Evolutionary conservation across 2,888 invertebrate genomes (phyloP).

Genomic region (Euspilapteryx auroguttella): DNA sequence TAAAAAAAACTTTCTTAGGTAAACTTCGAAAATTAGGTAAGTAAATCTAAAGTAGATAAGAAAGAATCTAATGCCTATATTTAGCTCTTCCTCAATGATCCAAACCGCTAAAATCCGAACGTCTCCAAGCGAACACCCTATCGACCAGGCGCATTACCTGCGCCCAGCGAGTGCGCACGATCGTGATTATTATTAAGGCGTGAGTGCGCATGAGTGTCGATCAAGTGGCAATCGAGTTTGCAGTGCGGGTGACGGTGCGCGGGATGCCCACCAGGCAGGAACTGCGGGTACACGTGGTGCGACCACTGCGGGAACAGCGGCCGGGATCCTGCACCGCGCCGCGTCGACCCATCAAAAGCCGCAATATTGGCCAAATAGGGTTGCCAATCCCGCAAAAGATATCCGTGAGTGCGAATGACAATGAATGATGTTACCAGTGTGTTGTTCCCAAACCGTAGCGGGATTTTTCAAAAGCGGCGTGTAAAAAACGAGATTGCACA

Average conservation of each 20-base stretch:
- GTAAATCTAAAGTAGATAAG: too few species aligned
- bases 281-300: conserved; percentile 93
- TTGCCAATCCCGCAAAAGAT: too few species aligned
- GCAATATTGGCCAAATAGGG: too few species aligned
- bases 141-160: conserved; percentile 38
- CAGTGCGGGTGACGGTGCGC: conserved; percentile 34
- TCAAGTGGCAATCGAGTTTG: conserved; percentile 43
- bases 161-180: conserved; percentile 33
- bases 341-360: neutral
- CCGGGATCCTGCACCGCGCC: conserved; percentile 56
- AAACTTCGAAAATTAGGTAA: too few species aligned
- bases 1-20: too few species aligned
- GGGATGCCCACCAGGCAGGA: conserved; percentile 88
- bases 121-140: neutral
- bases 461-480: conserved; percentile 56
- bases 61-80: too few species aligned
- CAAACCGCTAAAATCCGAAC: too few species aligned
- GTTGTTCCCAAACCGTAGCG: conserved; percentile 57
- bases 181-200: conserved; percentile 58
- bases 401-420: neutral
- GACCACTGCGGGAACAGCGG: conserved; percentile 94
- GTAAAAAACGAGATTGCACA: conserved; percentile 56
- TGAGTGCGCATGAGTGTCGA: conserved; percentile 51
- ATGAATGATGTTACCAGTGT: conserved; percentile 42
- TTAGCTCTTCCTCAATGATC: too few species aligned